Evolutionary conservation across 2,888 invertebrate species (phyloP), one percentile per base, ranked within the genome.

Genomic region (Mesoligia furuncula): DNA sequence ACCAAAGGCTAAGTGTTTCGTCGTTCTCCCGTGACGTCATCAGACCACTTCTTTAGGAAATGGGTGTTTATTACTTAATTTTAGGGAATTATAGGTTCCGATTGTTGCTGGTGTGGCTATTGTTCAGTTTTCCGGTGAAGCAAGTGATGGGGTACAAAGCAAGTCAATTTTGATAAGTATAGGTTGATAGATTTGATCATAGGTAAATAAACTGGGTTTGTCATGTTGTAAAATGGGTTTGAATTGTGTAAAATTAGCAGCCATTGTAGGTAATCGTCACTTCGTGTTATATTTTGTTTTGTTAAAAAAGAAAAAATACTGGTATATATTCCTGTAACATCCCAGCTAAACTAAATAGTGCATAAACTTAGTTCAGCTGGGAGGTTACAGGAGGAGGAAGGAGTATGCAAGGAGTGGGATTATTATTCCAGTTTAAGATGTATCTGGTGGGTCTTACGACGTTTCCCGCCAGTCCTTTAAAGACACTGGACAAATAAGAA

Each of bases 31-130:
- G 81, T 88, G 80, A 89, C 90, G 72, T 80, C 79, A 88, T 73
- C 84, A 84, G 73, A n/a, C 76, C 79, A 84, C 65, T 67, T 83
- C 85, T 83, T 77, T 86, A 88, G 89, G 89, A 87, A 89, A 87
- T 82, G 84, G 77, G 86, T 87, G 88, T 87, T 87, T 88, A 86
- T 86, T 84, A 89, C 78, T 84, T 81, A 88, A 81, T 88, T 80
- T 84, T 89, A 88, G 73, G 65, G 68, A 87, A 87, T 87, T 87
- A 89, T 85, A 59, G 54, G 67, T 31, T 77, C 54, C 79, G 70
- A 82, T 87, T 88, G 81, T 86, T 61, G 27, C 57, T 39, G 39
- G 70, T 81, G 64, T 70, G 1, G 48, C 85, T 83, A 72, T 84
- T 87, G 84, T 86, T 74, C 51, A 42, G 57, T 74, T 72, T 87